A percentile compares a stretch with the other conserved stretches of the same genome.
These are phyloP conservation scores for Brevimyrus niger DNA, from an alignment of 2,113 vertebrate species.

Conservation along the genomic window DNA sequence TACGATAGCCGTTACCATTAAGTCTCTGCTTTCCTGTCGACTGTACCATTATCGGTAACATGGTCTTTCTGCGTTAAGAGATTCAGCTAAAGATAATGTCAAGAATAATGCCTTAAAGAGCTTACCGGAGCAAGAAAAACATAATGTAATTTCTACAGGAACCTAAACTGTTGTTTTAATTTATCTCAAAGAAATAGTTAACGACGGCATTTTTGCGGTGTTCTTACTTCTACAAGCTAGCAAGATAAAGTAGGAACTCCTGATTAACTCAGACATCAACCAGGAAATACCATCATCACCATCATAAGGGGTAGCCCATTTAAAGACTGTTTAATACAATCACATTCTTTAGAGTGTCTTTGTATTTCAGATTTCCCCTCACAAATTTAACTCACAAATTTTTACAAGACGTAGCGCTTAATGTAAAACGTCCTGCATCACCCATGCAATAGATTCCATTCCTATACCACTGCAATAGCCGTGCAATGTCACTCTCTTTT, in stretches of 20 bases:
- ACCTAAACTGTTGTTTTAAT: constrained; percentile 17
- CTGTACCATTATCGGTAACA: background rate
- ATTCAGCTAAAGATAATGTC: background rate
- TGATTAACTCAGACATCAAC: background rate
- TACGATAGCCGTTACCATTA: background rate
- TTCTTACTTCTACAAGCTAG: background rate
- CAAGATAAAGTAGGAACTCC: background rate
- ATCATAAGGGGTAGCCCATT: background rate
- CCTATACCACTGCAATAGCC: background rate
- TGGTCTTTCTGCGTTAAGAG: background rate
- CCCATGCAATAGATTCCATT: background rate
- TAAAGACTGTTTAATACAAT: background rate
- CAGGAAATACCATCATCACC: background rate
- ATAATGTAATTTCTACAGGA: constrained; percentile 23
- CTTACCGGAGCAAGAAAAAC: constrained; percentile 21
- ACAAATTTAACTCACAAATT: background rate
- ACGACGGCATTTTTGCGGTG: background rate
- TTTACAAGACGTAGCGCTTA: background rate
- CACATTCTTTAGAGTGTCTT: background rate
- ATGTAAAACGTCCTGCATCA: background rate
- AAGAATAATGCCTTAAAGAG: constrained; percentile 13
- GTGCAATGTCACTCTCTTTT: background rate
- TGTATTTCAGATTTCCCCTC: background rate
- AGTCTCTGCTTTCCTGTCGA: background rate
- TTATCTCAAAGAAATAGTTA: background rate